phyloP scores from a whole-genome alignment of 2,888 invertebrate species.

The Macrophya annulata region DNA sequence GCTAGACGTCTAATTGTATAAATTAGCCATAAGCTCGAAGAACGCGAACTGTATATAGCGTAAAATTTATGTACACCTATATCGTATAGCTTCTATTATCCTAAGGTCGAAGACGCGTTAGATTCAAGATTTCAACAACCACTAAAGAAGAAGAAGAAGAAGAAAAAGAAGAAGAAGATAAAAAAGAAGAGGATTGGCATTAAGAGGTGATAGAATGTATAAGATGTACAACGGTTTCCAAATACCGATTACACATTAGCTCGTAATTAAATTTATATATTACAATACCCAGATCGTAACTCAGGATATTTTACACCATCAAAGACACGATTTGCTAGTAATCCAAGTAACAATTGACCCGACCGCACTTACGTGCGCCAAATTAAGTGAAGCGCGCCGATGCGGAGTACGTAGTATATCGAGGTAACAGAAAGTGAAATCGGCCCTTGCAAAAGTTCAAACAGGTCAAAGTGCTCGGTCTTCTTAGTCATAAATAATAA shows the following conservation, averaged over 20 bases:
- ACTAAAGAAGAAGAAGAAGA: not conserved
- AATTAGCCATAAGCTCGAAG: constrained; percentile 46
- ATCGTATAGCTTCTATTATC: constrained; percentile 28
- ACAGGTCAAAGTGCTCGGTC: constrained; percentile 29
- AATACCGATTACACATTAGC: not conserved
- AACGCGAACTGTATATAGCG: constrained; percentile 18
- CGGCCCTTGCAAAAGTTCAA: constrained; percentile 28
- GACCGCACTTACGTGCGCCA: constrained; percentile 36
- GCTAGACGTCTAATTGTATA: constrained; percentile 51
- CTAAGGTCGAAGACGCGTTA: constrained; percentile 9
- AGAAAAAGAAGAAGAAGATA: no score
- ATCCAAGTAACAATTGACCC: constrained; percentile 27
- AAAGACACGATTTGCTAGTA: constrained; percentile 8
- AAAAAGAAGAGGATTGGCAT: not conserved
- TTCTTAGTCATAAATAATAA: constrained; percentile 48
- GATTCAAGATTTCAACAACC: constrained; percentile 10
- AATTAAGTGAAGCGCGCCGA: constrained; percentile 37
- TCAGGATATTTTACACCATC: constrained; percentile 1
- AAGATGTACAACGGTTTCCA: not conserved
- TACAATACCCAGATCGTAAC: constrained; percentile 20
- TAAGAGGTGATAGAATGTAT: constrained; percentile 13
- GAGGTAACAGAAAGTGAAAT: constrained; percentile 49
- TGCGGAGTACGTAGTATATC: not conserved
- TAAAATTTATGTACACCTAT: constrained; percentile 38
- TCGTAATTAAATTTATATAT: constrained; percentile 35